Evolutionary conservation across 2,797 vertebrate genomes (phyloP), one percentile per base, ranked within the genome.

Genomic region (Xenentodon cancila): DNA sequence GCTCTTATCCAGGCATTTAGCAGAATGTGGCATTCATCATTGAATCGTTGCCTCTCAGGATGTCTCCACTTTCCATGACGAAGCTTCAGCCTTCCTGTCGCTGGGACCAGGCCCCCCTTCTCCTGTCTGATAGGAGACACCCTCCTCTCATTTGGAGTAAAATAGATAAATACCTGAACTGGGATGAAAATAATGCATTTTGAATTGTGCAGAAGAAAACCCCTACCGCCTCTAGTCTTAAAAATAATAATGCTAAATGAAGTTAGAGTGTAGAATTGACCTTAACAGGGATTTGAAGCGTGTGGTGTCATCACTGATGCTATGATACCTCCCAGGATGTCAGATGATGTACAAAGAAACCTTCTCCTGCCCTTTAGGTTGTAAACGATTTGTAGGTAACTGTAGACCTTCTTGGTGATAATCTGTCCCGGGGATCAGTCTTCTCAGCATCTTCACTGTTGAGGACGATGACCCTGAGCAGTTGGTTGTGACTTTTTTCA

Each of bases 101-200:
- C 25, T 61, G 48, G 4, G 59, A 5, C 11, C 57, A 70, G 76
- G 62, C 32, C 32, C 56, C 68, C 52, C 6, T 11, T 53, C 46
- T 69, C 20, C 27, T 68, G 54, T 56, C 32, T 74, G 55, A 16
- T 18, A 50, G 58, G 32, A 11, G 37, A 3, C 59, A 47, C 64
- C 52, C 71, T 50, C 67, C 72, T n/a, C 16, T 71, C 37, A 69
- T 32, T 64, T 46, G 49, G 21, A 52, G 25, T 52, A 59, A 21
- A 51, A 17, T 4, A 34, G 15, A 56, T 15, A 13, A 8, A 46
- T 22, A 21, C 20, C 20, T 21, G 51, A 5, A 25, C 25, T 25
- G 3, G 25, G 45, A 52, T 61, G 3, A 62, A 48, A 51, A 32
- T 32, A 32, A 9, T 32, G 8, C 1, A 7, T 7, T 32, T 32